Evolutionary conservation across 2,113 vertebrate species (phyloP).

Genomic region (Poeciliopsis prolifica): DNA sequence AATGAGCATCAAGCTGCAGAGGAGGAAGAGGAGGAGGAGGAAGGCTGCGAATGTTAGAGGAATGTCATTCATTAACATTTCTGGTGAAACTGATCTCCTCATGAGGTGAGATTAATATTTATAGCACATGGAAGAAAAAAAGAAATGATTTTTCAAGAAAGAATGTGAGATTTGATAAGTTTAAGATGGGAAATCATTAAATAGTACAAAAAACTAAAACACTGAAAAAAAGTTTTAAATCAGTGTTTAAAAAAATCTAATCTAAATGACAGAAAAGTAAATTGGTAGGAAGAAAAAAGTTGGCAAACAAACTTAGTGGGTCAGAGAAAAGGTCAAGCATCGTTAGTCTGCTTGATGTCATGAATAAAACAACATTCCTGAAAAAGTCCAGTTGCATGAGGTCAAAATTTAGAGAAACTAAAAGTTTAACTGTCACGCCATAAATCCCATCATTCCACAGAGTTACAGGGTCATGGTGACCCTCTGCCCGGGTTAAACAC

Average conservation of each 20-base stretch:
- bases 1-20: slow-evolving; percentile 44
- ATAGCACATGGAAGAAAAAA: not conserved
- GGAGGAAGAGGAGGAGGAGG: slow-evolving; percentile 4
- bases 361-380: not conserved
- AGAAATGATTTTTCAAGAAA: not conserved
- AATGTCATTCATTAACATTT: not conserved
- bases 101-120: not conserved
- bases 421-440: too few relatives aligned
- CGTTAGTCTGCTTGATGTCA: not conserved
- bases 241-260: not conserved
- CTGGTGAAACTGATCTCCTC: not conserved
- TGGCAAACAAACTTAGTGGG: too few relatives aligned
- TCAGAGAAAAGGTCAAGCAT: not conserved
- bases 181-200: not conserved
- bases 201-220: not conserved
- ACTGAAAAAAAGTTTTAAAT: not conserved
- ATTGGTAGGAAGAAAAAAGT: not conserved
- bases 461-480: slow-evolving; percentile 28
- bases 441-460: slow-evolving; percentile 36
- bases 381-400: not conserved
- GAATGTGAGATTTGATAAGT: not conserved
- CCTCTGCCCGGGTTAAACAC: not conserved
- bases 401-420: not conserved
- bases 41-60: not conserved
- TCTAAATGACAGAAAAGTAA: not conserved